Evolutionary conservation across 2,113 vertebrate genomes (phyloP).

Genomic region (Trichechus manatus): DNA sequence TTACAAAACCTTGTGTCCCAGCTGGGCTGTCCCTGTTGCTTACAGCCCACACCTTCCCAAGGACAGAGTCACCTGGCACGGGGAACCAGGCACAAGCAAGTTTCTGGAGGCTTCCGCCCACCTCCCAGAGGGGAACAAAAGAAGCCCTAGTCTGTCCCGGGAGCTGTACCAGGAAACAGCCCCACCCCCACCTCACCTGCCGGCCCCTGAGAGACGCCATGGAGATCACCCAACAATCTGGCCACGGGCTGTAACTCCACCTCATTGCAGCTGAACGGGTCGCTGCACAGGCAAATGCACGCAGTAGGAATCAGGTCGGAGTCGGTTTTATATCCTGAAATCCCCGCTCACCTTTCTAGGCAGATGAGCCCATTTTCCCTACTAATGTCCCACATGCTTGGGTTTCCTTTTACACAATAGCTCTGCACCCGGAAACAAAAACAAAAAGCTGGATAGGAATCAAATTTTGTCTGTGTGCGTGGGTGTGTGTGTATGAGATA

Average conservation of each 20-base stretch:
- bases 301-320: not conserved
- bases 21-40: not conserved
- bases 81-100: not conserved
- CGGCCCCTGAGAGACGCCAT: not conserved
- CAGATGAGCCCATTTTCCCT: conserved; percentile 20
- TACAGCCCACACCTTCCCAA: not conserved
- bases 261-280: conserved; percentile 37
- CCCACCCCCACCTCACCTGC: not conserved
- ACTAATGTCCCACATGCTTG: not conserved
- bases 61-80: not conserved
- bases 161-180: not conserved
- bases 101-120: not conserved
- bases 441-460: not conserved
- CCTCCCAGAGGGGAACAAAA: not conserved
- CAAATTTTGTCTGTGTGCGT: not conserved
- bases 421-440: not conserved
- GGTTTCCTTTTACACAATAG: not conserved
- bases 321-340: not conserved
- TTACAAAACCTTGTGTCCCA: not conserved
- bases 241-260: not conserved
- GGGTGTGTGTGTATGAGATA: too few species aligned
- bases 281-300: conserved; percentile 36
- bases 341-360: not conserved
- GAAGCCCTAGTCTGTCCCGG: not conserved
- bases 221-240: not conserved